Evolutionary conservation across 2,797 vertebrate species (phyloP), one percentile per base, ranked within the genome.

Genomic region (Zenarchopterus dispar): DNA sequence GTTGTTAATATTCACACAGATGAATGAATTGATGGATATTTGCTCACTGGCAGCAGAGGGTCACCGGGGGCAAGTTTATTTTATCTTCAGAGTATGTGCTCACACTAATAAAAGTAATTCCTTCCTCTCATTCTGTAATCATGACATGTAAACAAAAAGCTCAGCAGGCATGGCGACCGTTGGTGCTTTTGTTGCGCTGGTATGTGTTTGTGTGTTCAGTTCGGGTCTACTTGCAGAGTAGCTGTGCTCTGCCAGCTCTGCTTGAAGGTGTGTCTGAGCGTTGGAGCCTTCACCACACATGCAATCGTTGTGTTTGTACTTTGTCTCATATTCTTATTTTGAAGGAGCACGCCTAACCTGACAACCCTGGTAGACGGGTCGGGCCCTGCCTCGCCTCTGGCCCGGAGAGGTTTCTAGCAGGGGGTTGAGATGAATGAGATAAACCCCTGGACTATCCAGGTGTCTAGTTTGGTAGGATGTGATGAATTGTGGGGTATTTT

Each of bases 301-400:
- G 26, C 60, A 66, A 31, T 46, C 23, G 0, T 26, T 48, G n/a
- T 61, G 44, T 67, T 56, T 52, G 46, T 66, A 23, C 42, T 42
- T 16, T 11, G 48, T 28, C 62, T 10, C 45, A 62, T 65, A 48
- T 56, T 39, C 18, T 31, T 51, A 3, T 61, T 66, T 65, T 33
- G 63, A 61, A 66, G 53, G 41, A 69, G 41, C 68, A 43, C 59
- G 45, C 53, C 60, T 22, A 82, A 80, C 75, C 56, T 81, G 72
- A 70, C 70, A 82, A 58, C 81, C 81, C 66, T 64, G 81, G 75
- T 66, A 39, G 77, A 87, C 77, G 72, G 73, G 80, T 80, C 50
- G 0, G 0, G 50, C 65, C 33, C 42, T 54, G 47, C 82, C 69
- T 47, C 51, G 26, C 65, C 62, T 57, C n/a, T 2, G 59, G 45